Evolutionary conservation across 2,888 invertebrate genomes (phyloP), one percentile per base, ranked within the genome.

Genomic region (Autographa gamma): DNA sequence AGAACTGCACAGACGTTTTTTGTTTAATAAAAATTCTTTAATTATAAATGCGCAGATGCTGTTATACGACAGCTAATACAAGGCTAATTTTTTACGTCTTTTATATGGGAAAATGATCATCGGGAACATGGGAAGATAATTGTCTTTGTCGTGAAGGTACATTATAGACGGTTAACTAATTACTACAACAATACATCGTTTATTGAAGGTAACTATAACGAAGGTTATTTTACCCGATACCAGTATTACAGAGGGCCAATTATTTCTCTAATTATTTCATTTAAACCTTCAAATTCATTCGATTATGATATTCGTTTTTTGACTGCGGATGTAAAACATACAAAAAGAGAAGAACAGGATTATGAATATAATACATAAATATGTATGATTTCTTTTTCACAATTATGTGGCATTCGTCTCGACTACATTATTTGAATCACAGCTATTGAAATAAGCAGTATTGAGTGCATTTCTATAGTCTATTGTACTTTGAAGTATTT

Each of bases 91-190:
- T 54, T 56, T 56, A 58, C 9, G 60, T 60, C 56, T 25, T 32
- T 16, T 2, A 48, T 48, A 60, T 75, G 65, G 75, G 13, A 58
- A 64, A 60, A 60, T 76, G 59, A 61, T 56, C 48, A 66, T 80
- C 63, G 61, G 63, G 80, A 59, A 80, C 80, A 66, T 76, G 76
- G 31, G 76, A 76, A 67, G 41, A 61, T 34, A 6, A 61, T 66
- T 54, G 38, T 52, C 18, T 56, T 1, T 32, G 32, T 63, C 16
- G 66, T 61, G 56, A 60, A 43, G 34, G 31, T 56, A 19, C 25
- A 14, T 19, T 16, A 14, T 52, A 58, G 25, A 25, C 25, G 2
- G 38, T 34, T 34, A 8, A 34, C 7, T 25, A 43, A 43, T 19
- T 41, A 75, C 18, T 18, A 4, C 18, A 54, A 54, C 11, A 19